phyloP scores from a whole-genome alignment of 2,797 vertebrate genomes.

The Phrynocephalus vlangalii region DNA sequence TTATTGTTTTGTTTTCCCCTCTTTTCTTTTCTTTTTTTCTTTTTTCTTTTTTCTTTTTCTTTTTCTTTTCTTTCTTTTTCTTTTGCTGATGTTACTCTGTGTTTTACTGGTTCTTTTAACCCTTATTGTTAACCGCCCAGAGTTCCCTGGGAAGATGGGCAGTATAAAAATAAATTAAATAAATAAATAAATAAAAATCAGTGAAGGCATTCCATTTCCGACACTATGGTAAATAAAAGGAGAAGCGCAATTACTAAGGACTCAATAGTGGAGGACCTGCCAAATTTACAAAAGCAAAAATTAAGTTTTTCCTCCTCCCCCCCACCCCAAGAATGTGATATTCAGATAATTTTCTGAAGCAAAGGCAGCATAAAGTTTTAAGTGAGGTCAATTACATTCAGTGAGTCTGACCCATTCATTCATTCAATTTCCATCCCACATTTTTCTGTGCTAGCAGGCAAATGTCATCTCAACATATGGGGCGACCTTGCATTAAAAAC shows the following conservation, averaged over 20 bases:
- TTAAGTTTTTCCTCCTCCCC: not conserved
- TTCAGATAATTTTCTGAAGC: too few relatives aligned
- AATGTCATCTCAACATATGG: slow-evolving; percentile 31
- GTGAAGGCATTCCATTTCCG: not conserved
- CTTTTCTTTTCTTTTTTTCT: too few relatives aligned
- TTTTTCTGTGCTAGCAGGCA: slow-evolving; percentile 3
- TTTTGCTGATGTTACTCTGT: too few relatives aligned
- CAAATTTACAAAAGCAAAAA: not conserved
- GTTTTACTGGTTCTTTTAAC: too few relatives aligned
- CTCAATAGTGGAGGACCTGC: not conserved
- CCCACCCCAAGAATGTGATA: not conserved
- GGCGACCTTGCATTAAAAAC: not conserved
- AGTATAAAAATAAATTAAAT: too few relatives aligned
- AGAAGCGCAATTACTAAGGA: accelerated
- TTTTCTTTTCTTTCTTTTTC: too few relatives aligned
- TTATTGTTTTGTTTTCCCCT: too few relatives aligned
- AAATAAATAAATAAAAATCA: not conserved
- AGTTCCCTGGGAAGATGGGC: too few relatives aligned
- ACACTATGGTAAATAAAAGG: slow-evolving; percentile 11
- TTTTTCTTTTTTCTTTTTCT: too few relatives aligned
- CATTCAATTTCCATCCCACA: too few relatives aligned
- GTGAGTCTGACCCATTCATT: too few relatives aligned
- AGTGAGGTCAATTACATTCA: slow-evolving; percentile 26
- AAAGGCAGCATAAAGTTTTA: slow-evolving; percentile 40
- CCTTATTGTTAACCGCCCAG: too few relatives aligned